Percentiles rank a stretch among this genome's conserved stretches.
Conservation (phyloP, 2,113 vertebrate species). For the Cranoglanis bouderius region DNA sequence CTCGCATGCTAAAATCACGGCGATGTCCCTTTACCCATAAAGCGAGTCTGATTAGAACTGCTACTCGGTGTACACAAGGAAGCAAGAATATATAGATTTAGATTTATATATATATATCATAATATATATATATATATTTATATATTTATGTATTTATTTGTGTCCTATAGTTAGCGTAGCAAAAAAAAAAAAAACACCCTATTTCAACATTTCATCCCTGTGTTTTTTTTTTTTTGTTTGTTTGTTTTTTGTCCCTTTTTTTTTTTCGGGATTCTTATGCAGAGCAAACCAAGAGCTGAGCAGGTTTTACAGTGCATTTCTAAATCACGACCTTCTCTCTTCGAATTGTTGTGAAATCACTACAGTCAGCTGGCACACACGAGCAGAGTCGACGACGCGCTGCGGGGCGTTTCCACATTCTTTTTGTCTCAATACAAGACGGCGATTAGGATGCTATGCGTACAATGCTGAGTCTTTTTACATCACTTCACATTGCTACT, state of each 20-base stretch:
- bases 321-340: conserved; percentile 60
- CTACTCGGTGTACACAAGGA: conserved; percentile 70
- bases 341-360: conserved; percentile 52
- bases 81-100: conserved; percentile 47
- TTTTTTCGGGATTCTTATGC: conserved; percentile 55
- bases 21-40: conserved; percentile 69
- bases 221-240: conserved; percentile 19
- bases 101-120: conserved; percentile 5
- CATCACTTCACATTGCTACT: conserved; percentile 65
- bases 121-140: conserved; percentile 34
- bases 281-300: conserved; percentile 62
- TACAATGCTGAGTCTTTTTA: conserved; percentile 64
- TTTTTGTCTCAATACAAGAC: conserved; percentile 75
- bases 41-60: conserved; percentile 68
- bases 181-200: conserved; percentile 45
- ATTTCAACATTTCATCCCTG: conserved; percentile 55
- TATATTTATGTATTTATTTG: conserved; percentile 32
- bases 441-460: conserved; percentile 60
- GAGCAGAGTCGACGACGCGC: conserved; percentile 67
- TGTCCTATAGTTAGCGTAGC: conserved; percentile 47
- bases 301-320: conserved; percentile 72
- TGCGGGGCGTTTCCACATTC: conserved; percentile 73
- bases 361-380: conserved; percentile 58
- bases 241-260: conserved; percentile 38
- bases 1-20: conserved; percentile 71